Percentiles rank a stretch among this genome's conserved stretches.
Conservation (phyloP, 2,113 vertebrate genomes). For the Scalopus aquaticus region DNA sequence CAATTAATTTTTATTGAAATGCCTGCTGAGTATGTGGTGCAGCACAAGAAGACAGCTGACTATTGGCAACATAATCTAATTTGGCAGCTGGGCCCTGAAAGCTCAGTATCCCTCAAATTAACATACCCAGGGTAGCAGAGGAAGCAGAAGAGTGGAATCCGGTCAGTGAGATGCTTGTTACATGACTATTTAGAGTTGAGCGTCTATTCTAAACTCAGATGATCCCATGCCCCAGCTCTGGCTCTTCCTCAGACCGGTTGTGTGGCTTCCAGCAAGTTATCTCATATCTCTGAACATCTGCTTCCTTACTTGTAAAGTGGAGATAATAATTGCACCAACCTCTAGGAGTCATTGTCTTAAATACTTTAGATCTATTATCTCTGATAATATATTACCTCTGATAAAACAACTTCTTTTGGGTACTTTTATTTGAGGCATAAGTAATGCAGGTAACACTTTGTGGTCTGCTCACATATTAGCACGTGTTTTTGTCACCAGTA, state of each 20-base stretch:
- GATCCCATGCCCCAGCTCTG: neutral
- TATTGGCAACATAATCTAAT: conserved; percentile 57
- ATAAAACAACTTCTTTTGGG: neutral
- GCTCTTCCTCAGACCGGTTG: neutral
- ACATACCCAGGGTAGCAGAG: neutral
- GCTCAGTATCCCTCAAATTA: conserved; percentile 34
- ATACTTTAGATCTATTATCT: neutral
- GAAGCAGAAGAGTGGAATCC: neutral
- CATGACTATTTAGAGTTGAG: neutral
- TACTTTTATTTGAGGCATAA: neutral
- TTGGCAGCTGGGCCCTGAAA: conserved; percentile 54
- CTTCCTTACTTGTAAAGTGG: neutral
- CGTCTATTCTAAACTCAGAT: neutral
- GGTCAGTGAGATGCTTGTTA: neutral
- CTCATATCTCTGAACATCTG: neutral
- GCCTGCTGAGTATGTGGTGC: conserved; percentile 29
- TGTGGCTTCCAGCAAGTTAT: neutral
- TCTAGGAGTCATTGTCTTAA: neutral
- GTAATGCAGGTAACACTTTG: no score
- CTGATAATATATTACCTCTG: neutral
- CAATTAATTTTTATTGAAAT: conserved; percentile 67
- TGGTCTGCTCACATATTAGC: no score
- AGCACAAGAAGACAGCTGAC: conserved; percentile 36
- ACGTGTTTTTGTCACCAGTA: no score
- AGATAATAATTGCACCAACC: neutral